Conservation (phyloP, 2,888 invertebrate genomes). For the Malthinus seriepunctatus region DNA sequence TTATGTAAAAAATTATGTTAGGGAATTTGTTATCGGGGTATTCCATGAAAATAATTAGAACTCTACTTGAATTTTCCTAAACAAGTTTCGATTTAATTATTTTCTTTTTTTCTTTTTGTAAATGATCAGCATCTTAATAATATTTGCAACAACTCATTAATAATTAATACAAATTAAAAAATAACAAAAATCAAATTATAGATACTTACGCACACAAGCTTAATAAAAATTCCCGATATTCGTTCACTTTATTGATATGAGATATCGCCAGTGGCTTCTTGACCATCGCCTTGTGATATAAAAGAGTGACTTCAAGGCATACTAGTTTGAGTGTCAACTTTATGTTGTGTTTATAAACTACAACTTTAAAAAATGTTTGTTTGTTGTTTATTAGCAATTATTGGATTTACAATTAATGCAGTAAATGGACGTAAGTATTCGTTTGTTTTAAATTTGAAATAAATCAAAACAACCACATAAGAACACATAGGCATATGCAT, state of each 20-base stretch:
- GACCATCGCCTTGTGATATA: constrained; percentile 16
- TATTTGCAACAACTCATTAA: neutral
- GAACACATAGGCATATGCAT: no score
- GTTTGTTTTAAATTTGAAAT: neutral
- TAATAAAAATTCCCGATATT: constrained; percentile 12
- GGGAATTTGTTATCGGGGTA: no score
- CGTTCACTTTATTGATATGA: constrained; percentile 13
- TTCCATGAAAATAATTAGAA: no score
- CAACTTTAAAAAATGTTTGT: neutral
- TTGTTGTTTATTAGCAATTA: neutral
- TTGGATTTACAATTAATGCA: neutral
- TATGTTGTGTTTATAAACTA: neutral
- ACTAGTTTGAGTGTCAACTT: constrained; percentile 9
- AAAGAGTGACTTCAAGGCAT: constrained; percentile 16
- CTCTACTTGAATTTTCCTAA: no score
- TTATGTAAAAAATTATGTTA: no score
- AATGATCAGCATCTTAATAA: no score
- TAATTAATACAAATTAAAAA: neutral
- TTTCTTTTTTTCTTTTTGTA: no score
- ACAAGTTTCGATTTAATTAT: no score
- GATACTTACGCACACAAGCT: neutral
- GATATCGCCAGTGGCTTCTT: constrained; percentile 9
- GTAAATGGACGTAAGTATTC: constrained; percentile 18
- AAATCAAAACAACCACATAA: neutral
- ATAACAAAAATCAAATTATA: neutral